A percentile compares a stretch with the other conserved stretches of the same genome.
Conservation (phyloP, 1,140 invertebrate species). For the Antheraea pernyi region DNA sequence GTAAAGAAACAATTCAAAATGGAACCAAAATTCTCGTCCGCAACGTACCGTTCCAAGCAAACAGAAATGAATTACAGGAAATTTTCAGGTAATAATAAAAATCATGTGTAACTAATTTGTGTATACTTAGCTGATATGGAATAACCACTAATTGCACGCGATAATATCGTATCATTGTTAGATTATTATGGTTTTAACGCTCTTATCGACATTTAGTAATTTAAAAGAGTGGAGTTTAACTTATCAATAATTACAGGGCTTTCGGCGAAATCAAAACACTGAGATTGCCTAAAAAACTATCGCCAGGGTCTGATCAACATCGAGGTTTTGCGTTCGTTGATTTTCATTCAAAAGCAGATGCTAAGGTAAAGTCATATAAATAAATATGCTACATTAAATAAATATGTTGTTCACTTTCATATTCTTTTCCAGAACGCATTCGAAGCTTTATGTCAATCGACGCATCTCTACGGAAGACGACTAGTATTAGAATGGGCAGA, state of each 20-base stretch:
- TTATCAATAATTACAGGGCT: slow-evolving; percentile 81
- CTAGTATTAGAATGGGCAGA: slow-evolving; percentile 98
- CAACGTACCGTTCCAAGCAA: slow-evolving; percentile 98
- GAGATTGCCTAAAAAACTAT: slow-evolving; percentile 94
- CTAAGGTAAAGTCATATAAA: slow-evolving; percentile 84
- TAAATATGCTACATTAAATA: slow-evolving; percentile 5
- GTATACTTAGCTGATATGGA: slow-evolving; percentile 19
- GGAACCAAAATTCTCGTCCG: slow-evolving; percentile 95
- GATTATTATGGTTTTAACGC: slow-evolving; percentile 12
- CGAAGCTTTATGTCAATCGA: slow-evolving; percentile 95
- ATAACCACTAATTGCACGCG: slow-evolving; percentile 12
- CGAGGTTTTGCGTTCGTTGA: slow-evolving; percentile 99
- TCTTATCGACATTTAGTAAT: slow-evolving; percentile 9
- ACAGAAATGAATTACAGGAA: slow-evolving; percentile 91
- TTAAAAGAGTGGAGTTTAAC: slow-evolving; percentile 10
- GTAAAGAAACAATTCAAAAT: slow-evolving; percentile 85
- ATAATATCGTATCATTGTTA: slow-evolving; percentile 12
- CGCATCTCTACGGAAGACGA: slow-evolving; percentile 97
- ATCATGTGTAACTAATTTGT: neutral
- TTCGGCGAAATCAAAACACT: slow-evolving; percentile 97
- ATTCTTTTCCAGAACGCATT: slow-evolving; percentile 88
- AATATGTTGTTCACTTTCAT: neutral
- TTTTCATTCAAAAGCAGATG: slow-evolving; percentile 92
- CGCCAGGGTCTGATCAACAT: slow-evolving; percentile 88
- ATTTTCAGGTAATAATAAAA: slow-evolving; percentile 89